These are phyloP conservation scores for Clivina fossor DNA, from an alignment of 2,888 invertebrate genomes.

Conservation along the genomic window DNA sequence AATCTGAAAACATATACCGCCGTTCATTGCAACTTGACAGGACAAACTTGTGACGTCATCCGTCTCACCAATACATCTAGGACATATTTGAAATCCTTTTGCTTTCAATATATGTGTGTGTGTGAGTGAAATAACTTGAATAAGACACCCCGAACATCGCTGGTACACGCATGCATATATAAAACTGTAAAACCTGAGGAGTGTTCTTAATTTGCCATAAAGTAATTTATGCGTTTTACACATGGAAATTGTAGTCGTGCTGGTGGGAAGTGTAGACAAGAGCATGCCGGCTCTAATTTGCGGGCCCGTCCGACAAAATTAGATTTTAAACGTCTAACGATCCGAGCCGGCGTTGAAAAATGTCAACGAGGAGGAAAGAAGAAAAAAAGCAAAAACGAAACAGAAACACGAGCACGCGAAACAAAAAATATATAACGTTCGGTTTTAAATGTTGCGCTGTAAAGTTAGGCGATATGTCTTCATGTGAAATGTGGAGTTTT, in stretches of 20 bases:
- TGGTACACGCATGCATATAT: not conserved
- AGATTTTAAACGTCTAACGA: slow-evolving; percentile 56
- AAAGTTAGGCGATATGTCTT: too few relatives aligned
- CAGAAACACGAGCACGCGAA: slow-evolving; percentile 3
- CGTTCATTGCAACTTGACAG: slow-evolving; percentile 18
- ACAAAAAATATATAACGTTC: too few relatives aligned
- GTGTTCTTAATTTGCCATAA: slow-evolving; percentile 55
- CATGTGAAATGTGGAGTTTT: too few relatives aligned
- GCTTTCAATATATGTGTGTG: not conserved
- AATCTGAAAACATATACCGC: slow-evolving; percentile 25
- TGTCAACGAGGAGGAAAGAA: slow-evolving; percentile 46
- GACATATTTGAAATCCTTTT: not conserved
- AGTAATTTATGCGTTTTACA: slow-evolving; percentile 54
- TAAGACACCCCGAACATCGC: slow-evolving; percentile 14
- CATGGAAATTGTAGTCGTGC: too few relatives aligned
- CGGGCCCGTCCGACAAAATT: slow-evolving; percentile 51
- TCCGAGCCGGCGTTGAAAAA: slow-evolving; percentile 51
- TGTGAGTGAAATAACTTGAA: not conserved
- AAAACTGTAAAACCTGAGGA: slow-evolving; percentile 5
- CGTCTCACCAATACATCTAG: not conserved
- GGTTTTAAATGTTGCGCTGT: too few relatives aligned
- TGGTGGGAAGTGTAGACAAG: slow-evolving; percentile 52
- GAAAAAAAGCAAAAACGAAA: slow-evolving; percentile 11
- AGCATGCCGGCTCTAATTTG: slow-evolving; percentile 53
- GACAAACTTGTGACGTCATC: slow-evolving; percentile 10